Conservation (phyloP, 2,888 invertebrate genomes). For the Lamproptera curius region DNA sequence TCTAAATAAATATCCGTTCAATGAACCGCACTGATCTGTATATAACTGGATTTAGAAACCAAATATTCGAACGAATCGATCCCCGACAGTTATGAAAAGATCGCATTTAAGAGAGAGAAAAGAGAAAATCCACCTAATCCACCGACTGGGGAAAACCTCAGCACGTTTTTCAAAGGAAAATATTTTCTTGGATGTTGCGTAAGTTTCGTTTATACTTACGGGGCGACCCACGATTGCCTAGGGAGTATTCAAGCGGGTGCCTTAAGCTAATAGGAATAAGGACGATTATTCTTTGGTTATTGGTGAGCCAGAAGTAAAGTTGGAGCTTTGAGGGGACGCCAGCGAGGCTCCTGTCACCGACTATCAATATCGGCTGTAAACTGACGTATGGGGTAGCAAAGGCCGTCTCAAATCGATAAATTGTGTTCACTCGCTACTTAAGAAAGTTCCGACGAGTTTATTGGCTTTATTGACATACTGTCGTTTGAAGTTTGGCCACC, state of each 20-base stretch:
- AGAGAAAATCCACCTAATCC: constrained; percentile 60
- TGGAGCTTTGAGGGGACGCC: constrained; percentile 47
- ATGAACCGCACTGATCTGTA: constrained; percentile 34
- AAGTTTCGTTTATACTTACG: constrained; percentile 44
- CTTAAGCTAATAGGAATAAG: constrained; percentile 32
- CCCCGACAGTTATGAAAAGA: constrained; percentile 71
- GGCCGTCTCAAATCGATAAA: constrained; percentile 68
- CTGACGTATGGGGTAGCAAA: constrained; percentile 70
- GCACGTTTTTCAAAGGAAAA: constrained; percentile 57
- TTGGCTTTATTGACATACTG: constrained; percentile 66
- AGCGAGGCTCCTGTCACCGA: constrained; percentile 59
- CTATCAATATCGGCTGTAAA: constrained; percentile 72
- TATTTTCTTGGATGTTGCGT: constrained; percentile 60
- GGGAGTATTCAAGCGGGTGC: constrained; percentile 16
- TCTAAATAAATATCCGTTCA: constrained; percentile 19
- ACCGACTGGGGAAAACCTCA: constrained; percentile 54
- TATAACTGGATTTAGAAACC: constrained; percentile 51
- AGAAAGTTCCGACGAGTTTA: constrained; percentile 61
- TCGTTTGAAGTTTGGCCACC: constrained; percentile 41
- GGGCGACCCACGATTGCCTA: constrained; percentile 29
- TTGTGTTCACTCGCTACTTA: constrained; percentile 65
- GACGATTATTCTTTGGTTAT: constrained; percentile 26
- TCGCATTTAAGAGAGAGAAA: constrained; percentile 45
- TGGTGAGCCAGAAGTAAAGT: constrained; percentile 16
- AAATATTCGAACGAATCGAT: constrained; percentile 59